Evolutionary conservation across 2,888 invertebrate genomes (phyloP).

Genomic region (Heteropelma amictum): DNA sequence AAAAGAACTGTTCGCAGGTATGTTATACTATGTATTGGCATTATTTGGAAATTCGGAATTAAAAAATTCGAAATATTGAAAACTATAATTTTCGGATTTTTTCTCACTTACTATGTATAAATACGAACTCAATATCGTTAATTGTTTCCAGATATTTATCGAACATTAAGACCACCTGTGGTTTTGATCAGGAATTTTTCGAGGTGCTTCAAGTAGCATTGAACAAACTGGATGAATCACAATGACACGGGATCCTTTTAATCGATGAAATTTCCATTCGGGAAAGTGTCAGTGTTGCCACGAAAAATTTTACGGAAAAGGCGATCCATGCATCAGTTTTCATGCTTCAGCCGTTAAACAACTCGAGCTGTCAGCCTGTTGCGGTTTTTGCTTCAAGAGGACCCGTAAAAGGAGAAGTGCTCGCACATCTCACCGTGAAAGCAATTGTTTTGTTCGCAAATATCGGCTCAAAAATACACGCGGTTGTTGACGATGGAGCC

Average conservation of each 20-base stretch:
- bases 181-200: slow-evolving; percentile 55
- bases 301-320: slow-evolving; percentile 48
- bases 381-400: slow-evolving; percentile 53
- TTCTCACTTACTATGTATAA: slow-evolving; percentile 4
- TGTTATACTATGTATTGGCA: neutral
- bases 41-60: neutral
- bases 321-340: slow-evolving; percentile 53
- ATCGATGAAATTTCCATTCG: slow-evolving; percentile 52
- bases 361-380: slow-evolving; percentile 52
- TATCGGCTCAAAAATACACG: slow-evolving; percentile 50
- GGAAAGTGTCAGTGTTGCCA: slow-evolving; percentile 45
- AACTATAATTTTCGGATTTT: slow-evolving; percentile 11
- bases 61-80: neutral
- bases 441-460: slow-evolving; percentile 50
- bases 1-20: slow-evolving; percentile 33
- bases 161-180: slow-evolving; percentile 47
- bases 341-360: slow-evolving; percentile 55
- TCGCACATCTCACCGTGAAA: slow-evolving; percentile 48
- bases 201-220: slow-evolving; percentile 43
- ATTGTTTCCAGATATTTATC: slow-evolving; percentile 49
- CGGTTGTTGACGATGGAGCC: slow-evolving; percentile 49
- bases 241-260: slow-evolving; percentile 48
- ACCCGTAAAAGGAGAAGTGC: slow-evolving; percentile 26
- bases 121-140: neutral
- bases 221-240: slow-evolving; percentile 34